Evolutionary conservation across 2,888 invertebrate genomes (phyloP).

Genomic region (Dynastes hyllus): DNA sequence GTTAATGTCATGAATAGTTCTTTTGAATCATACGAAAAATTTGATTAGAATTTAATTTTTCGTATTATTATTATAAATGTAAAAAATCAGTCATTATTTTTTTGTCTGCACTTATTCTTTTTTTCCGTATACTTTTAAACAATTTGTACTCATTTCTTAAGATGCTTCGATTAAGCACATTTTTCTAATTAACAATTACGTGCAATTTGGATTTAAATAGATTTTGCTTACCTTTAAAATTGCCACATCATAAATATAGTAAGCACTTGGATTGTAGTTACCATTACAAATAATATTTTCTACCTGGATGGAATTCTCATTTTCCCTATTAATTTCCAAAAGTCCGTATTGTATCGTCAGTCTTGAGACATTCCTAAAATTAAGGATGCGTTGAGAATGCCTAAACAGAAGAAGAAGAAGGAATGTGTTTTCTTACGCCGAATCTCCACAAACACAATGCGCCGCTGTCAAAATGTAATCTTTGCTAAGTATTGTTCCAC

Average conservation of each 20-base stretch:
- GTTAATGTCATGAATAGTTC: too few relatives aligned
- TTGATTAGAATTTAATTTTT: too few relatives aligned
- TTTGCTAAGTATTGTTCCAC: constrained; percentile 56
- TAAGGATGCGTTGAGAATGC: background rate
- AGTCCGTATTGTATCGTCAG: constrained; percentile 54
- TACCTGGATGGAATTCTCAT: constrained; percentile 50
- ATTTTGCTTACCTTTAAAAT: constrained; percentile 50
- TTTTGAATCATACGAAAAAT: too few relatives aligned
- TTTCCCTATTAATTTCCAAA: constrained; percentile 43
- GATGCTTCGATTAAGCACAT: too few relatives aligned
- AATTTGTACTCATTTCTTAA: too few relatives aligned
- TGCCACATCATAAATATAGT: constrained; percentile 54
- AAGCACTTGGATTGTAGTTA: constrained; percentile 40
- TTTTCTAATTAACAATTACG: too few relatives aligned
- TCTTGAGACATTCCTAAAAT: constrained; percentile 23
- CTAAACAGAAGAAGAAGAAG: too few relatives aligned
- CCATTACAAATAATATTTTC: constrained; percentile 50
- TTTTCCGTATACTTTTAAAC: too few relatives aligned
- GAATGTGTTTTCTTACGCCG: constrained; percentile 6
- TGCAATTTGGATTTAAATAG: too few relatives aligned
- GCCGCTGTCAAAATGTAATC: constrained; percentile 57
- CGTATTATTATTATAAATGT: too few relatives aligned
- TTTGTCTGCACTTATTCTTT: too few relatives aligned
- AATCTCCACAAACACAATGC: constrained; percentile 54
- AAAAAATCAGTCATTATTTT: too few relatives aligned